Conservation (phyloP, 1,140 invertebrate genomes). For the Diabrotica undecimpunctata region DNA sequence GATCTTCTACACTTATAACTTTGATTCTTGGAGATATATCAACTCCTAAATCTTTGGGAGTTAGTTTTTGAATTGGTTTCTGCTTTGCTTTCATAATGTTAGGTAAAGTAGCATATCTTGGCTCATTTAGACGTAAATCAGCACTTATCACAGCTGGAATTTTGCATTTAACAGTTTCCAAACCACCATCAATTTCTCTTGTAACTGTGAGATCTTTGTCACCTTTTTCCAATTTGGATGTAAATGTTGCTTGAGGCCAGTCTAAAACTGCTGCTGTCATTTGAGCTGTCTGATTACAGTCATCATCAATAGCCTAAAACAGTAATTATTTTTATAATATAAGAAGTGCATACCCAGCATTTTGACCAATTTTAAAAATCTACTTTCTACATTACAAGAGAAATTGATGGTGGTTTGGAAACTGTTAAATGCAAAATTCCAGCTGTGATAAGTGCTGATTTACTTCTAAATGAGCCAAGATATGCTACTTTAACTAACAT, state of each 20-base stretch:
- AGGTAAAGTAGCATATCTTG: constrained; percentile 95
- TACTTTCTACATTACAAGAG: constrained; percentile 68
- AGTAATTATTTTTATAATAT: not conserved
- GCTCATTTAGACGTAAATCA: constrained; percentile 95
- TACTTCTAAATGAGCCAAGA: constrained; percentile 94
- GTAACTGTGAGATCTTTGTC: constrained; percentile 78
- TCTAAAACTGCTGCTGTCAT: constrained; percentile 93
- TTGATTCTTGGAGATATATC: constrained; percentile 81
- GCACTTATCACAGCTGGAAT: constrained; percentile 91
- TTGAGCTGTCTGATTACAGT: constrained; percentile 97
- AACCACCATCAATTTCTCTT: constrained; percentile 95
- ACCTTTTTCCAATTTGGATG: constrained; percentile 84
- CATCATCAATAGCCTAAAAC: constrained; percentile 93
- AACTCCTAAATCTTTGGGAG: constrained; percentile 87
- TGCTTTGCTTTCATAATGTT: constrained; percentile 99
- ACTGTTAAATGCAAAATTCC: constrained; percentile 87
- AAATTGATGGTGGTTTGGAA: constrained; percentile 97
- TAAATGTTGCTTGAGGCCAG: constrained; percentile 96
- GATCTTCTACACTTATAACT: constrained; percentile 88
- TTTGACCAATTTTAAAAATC: too few relatives aligned
- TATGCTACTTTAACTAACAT: constrained; percentile 99
- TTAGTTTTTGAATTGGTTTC: constrained; percentile 92
- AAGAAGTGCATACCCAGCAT: too few relatives aligned
- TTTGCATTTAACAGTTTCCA: constrained; percentile 89
- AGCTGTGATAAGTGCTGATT: constrained; percentile 91